Base-by-base conservation (phyloP, 2,888 invertebrate genomes). In the Ophioninae sp. region DNA sequence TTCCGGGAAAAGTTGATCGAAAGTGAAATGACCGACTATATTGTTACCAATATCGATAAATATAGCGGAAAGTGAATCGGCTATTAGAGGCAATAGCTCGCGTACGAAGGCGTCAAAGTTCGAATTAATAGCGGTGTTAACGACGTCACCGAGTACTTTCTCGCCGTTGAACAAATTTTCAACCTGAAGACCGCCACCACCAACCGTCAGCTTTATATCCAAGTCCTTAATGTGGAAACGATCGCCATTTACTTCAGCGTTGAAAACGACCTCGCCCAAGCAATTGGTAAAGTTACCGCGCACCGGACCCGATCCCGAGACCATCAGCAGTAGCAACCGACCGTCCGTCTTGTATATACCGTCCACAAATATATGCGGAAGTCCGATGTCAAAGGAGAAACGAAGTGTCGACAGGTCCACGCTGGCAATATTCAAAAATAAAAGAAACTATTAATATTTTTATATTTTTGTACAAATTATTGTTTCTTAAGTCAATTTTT, bases 111-210 rank as follows among this genome's bases (percentile, higher is more conserved):
- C 94, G 0, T 93, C 93, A 84, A 95, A 94, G 88, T 96, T 96
- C 87, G 94, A 93, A 88, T 95, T 95, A 68, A 96, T 94, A 0
- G 95, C 94, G 62, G 93, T 91, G 88, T 95, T 95, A 0, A 95
- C 91, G n/a, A 94, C 93, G 17, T 92, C 91, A 94, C 95, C 95
- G 68, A 95, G 92, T 62, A 93, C 91, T 87, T 94, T 94, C 87
- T 95, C 95, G 7, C 95, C 95, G 21, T 94, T 94, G 91, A 95
- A 95, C 17, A 95, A 93, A 74, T 95, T 95, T 0, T 95, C 94
- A 0, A 96, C 92, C 59, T 91, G 89, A 57, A 95, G 88, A 44
- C 91, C 91, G 87, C 95, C 95, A 87, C 95, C 95, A 77, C 94
- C 94, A 59, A 95, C 87, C 0, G 88, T 84, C 10, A 92, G 92